phyloP scores from a whole-genome alignment of 2,113 vertebrate species.

The Gymnorhina tibicen region DNA sequence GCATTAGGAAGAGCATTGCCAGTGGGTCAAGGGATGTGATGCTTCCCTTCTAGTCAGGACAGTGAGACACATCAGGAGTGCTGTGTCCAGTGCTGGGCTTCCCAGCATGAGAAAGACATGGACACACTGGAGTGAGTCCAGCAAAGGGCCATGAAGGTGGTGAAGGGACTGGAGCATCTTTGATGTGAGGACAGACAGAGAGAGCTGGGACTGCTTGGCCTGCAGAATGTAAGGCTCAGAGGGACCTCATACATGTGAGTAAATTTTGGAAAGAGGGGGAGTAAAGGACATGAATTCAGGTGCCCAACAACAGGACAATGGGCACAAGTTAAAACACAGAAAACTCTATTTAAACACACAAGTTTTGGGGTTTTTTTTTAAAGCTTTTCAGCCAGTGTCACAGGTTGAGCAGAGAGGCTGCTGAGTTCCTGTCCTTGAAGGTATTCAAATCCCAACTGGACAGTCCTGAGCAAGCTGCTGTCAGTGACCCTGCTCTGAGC shows the following conservation, averaged over 20 bases:
- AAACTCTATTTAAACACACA: neutral
- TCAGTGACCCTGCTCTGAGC: neutral
- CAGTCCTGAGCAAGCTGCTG: neutral
- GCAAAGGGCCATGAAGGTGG: neutral
- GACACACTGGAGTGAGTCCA: neutral
- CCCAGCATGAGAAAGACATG: neutral
- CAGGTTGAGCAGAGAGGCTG: neutral
- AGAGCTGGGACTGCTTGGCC: neutral
- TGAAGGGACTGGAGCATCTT: neutral
- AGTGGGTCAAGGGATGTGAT: neutral
- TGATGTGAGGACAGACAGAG: neutral
- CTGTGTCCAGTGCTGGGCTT: neutral
- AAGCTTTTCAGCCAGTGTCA: neutral
- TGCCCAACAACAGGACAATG: neutral
- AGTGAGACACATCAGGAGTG: neutral
- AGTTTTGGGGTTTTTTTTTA: fast-evolving
- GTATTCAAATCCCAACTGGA: neutral
- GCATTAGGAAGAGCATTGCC: neutral
- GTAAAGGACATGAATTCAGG: neutral
- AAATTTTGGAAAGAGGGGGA: neutral
- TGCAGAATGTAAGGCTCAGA: neutral
- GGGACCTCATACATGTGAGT: neutral
- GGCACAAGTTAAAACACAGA: neutral
- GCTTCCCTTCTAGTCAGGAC: neutral
- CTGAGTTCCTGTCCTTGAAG: neutral